A percentile compares a stretch with the other conserved stretches of the same genome.
Evolutionary conservation across 2,797 vertebrate species (phyloP).

Genomic region (Sebastes goodei): DNA sequence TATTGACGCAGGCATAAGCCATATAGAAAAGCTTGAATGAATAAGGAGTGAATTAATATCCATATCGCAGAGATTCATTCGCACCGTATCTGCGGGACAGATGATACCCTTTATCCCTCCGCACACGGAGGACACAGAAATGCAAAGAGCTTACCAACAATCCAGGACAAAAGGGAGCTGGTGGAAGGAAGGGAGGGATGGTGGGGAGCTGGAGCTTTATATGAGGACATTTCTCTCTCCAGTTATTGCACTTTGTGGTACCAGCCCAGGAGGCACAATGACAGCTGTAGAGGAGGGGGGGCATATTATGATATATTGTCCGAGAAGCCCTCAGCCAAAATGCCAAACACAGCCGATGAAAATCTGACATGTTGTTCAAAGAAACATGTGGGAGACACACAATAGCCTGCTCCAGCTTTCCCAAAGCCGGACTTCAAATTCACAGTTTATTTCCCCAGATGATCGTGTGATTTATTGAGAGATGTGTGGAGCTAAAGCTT

Average conservation of each 20-base stretch:
- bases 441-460: slow-evolving; percentile 47
- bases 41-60: slow-evolving; percentile 63
- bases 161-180: slow-evolving; percentile 67
- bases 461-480: slow-evolving; percentile 32
- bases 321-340: slow-evolving; percentile 38
- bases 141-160: slow-evolving; percentile 68
- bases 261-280: slow-evolving; percentile 51
- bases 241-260: slow-evolving; percentile 63
- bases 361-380: slow-evolving; percentile 50
- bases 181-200: neutral
- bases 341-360: slow-evolving; percentile 52
- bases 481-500: slow-evolving; percentile 41
- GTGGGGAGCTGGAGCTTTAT: slow-evolving; percentile 18
- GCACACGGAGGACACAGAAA: slow-evolving; percentile 41
- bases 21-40: slow-evolving; percentile 44
- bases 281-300: slow-evolving; percentile 42
- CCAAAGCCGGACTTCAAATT: slow-evolving; percentile 30
- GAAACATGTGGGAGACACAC: slow-evolving; percentile 30
- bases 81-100: slow-evolving; percentile 63
- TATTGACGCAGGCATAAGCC: slow-evolving; percentile 24
- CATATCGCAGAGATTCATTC: slow-evolving; percentile 61
- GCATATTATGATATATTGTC: slow-evolving; percentile 46
- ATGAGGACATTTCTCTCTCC: slow-evolving; percentile 60
- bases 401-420: slow-evolving; percentile 3
- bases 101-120: slow-evolving; percentile 60